These are phyloP conservation scores for Coregonus ussuriensis DNA, from an alignment of 2,797 vertebrate genomes.

Conservation along the genomic window DNA sequence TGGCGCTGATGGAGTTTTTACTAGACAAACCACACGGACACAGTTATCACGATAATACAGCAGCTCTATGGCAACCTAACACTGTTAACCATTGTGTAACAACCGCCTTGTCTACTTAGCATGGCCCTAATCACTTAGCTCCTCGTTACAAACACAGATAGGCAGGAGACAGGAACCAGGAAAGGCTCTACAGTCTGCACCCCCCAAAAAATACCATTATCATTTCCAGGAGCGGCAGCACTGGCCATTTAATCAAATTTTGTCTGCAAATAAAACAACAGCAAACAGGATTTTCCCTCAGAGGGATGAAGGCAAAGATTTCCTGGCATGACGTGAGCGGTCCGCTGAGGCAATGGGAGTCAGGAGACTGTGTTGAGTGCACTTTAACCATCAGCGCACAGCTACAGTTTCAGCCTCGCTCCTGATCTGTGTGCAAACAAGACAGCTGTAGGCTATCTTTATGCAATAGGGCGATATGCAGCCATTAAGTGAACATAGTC, in stretches of 20 bases:
- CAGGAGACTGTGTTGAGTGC: conserved; percentile 61
- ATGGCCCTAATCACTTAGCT: not conserved
- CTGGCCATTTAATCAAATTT: conserved; percentile 52
- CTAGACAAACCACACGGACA: not conserved
- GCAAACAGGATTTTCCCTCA: conserved; percentile 21
- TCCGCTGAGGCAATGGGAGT: conserved; percentile 59
- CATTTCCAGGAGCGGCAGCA: conserved; percentile 6
- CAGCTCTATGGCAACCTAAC: not conserved
- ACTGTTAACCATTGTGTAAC: not conserved
- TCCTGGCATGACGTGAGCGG: conserved; percentile 31
- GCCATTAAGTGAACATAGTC: not conserved
- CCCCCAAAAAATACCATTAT: not conserved
- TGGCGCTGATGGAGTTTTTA: not conserved
- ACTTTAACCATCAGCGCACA: conserved; percentile 57
- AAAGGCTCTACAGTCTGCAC: not conserved
- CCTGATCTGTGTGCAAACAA: not conserved
- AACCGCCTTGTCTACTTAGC: not conserved
- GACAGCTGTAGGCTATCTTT: not conserved
- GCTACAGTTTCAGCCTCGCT: conserved; percentile 37
- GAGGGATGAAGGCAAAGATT: conserved; percentile 22
- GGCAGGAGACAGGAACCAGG: not conserved
- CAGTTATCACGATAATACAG: not conserved
- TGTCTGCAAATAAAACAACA: conserved; percentile 7
- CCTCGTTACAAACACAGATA: not conserved
- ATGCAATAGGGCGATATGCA: not conserved